Evolutionary conservation across 2,113 vertebrate genomes (phyloP).

Genomic region (Periophthalmodon schlosseri): DNA sequence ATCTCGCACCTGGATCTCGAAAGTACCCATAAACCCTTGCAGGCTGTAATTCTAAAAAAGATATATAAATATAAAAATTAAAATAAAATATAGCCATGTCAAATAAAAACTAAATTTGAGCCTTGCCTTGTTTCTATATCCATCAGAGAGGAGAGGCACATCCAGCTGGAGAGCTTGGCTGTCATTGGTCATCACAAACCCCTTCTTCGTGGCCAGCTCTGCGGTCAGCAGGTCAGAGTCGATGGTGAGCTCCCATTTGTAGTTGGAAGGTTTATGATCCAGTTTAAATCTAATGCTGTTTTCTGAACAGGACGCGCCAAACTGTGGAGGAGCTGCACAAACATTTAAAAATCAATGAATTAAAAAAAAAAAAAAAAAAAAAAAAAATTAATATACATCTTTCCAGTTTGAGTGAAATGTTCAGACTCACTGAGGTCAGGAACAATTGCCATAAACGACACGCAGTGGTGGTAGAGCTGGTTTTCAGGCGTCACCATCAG

Average conservation of each 20-base stretch:
- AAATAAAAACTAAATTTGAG: accelerated
- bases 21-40: slow-evolving; percentile 49
- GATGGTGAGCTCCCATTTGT: slow-evolving; percentile 57
- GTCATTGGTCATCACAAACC: slow-evolving; percentile 63
- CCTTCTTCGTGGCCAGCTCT: slow-evolving; percentile 49
- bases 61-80: background rate
- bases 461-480: slow-evolving; percentile 22
- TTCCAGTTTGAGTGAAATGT: too few species aligned
- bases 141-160: slow-evolving; percentile 62
- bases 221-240: slow-evolving; percentile 44
- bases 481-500: slow-evolving; percentile 50
- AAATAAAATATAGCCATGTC: background rate
- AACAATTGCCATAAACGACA: slow-evolving; percentile 19
- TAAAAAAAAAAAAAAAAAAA: background rate
- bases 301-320: slow-evolving; percentile 28
- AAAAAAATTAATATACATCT: background rate
- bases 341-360: background rate
- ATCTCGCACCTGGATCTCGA: slow-evolving; percentile 52
- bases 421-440: slow-evolving; percentile 58
- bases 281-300: slow-evolving; percentile 60
- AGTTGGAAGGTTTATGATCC: slow-evolving; percentile 34
- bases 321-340: slow-evolving; percentile 51
- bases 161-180: slow-evolving; percentile 49
- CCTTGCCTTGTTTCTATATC: slow-evolving; percentile 62
- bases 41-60: slow-evolving; percentile 47